Evolutionary conservation across 2,113 vertebrate species (phyloP), one percentile per base, ranked within the genome.

Genomic region (Carlito syrichta): DNA sequence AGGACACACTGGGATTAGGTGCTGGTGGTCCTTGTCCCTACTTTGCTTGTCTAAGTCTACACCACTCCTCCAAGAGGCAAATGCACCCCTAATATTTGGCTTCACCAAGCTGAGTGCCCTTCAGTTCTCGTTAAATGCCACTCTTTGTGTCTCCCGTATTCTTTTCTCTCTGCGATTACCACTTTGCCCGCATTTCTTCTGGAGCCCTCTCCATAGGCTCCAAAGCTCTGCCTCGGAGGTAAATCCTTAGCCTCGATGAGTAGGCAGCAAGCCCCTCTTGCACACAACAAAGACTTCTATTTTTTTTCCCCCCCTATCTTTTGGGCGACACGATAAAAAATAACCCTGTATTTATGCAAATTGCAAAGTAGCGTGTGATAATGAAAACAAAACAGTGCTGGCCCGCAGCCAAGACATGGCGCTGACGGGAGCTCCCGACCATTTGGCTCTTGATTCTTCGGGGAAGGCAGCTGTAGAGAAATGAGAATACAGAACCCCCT

Each of bases 311-410:
- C 97, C 96, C 97, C 98, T 98, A 97, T 97, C 98, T 98, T 98
- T 98, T 98, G 97, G 98, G 97, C 98, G 97, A 98, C 96, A 87
- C 95, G 82, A 98, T 98, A 98, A 98, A 98, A 98, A 98, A 98
- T 98, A 98, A 98, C 98, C 98, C 98, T 98, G 98, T 98, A 97
- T 98, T 99, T 99, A 99, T 99, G 98, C 98, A 98, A 99, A 99
- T 98, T 98, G 96, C 79, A 96, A 98, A 98, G 98, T 98, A 98
- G 98, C 98, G 97, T 98, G 98, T 98, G 98, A 98, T 98, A 98
- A 98, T 98, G 98, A 98, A 99, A 99, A 99, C 98, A 98, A 99
- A 99, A 98, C 99, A 98, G 98, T 69, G 98, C 98, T 99, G 99
- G 98, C 98, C 98, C 45, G 98, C 98, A 98, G 98, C 99, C 99